Evolutionary conservation across 2,888 invertebrate genomes (phyloP).

Genomic region (Calephelis perditalis): DNA sequence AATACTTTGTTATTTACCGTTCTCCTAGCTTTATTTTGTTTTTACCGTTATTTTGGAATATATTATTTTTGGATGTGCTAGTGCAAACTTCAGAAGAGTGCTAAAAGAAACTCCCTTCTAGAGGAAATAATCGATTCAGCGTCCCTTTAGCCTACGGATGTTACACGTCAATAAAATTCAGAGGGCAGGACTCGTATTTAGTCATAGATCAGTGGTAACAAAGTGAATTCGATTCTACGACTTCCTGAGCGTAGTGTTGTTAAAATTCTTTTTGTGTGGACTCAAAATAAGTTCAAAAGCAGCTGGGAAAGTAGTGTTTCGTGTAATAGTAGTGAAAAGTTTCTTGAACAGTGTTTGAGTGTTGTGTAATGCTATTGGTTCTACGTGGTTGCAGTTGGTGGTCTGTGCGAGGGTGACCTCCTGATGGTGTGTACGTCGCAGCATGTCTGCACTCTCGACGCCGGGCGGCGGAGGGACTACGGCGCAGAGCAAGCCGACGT

Average conservation of each 20-base stretch:
- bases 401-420: slow-evolving; percentile 71
- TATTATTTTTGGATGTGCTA: slow-evolving; percentile 33
- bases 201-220: slow-evolving; percentile 57
- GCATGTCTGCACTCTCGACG: slow-evolving; percentile 97
- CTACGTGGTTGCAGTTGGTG: slow-evolving; percentile 70
- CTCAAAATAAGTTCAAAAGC: not conserved
- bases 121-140: slow-evolving; percentile 63
- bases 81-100: slow-evolving; percentile 33
- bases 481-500: slow-evolving; percentile 77
- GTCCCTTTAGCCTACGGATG: slow-evolving; percentile 60
- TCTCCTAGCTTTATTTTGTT: slow-evolving; percentile 50
- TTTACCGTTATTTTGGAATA: slow-evolving; percentile 57
- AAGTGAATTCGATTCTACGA: slow-evolving; percentile 43
- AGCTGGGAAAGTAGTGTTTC: slow-evolving; percentile 20
- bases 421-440: slow-evolving; percentile 95
- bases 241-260: slow-evolving; percentile 37
- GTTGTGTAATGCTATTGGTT: slow-evolving; percentile 37
- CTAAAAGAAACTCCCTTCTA: slow-evolving; percentile 35
- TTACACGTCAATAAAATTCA: slow-evolving; percentile 75
- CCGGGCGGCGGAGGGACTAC: slow-evolving; percentile 81
- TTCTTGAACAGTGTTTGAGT: slow-evolving; percentile 38
- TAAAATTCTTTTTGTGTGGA: slow-evolving; percentile 28
- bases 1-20: slow-evolving; percentile 72
- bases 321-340: slow-evolving; percentile 26
- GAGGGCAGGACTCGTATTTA: slow-evolving; percentile 67